Conservation (phyloP, 2,888 invertebrate genomes). For the Campoplex nolae region DNA sequence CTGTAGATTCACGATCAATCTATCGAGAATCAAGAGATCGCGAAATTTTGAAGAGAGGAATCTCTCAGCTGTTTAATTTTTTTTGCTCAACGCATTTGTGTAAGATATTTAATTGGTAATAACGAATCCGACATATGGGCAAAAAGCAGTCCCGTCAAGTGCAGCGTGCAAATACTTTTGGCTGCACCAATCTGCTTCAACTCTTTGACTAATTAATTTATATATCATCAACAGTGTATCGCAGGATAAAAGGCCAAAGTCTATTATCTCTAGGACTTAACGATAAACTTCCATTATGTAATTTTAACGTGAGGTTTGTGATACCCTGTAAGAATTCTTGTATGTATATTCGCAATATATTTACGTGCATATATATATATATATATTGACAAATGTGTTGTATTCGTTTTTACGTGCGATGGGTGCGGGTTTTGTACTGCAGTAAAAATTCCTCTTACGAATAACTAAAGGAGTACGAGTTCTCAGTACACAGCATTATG, state of each 20-base stretch:
- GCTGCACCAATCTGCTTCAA: background rate
- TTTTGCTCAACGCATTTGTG: background rate
- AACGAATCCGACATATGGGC: too few species aligned
- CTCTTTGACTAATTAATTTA: background rate
- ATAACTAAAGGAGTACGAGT: slow-evolving; percentile 8
- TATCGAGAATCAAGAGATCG: background rate
- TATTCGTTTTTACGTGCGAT: slow-evolving; percentile 45
- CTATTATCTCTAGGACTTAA: background rate
- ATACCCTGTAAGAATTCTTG: background rate
- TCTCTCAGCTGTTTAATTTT: background rate
- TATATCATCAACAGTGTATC: background rate
- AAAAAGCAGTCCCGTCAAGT: too few species aligned
- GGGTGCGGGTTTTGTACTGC: slow-evolving; percentile 27
- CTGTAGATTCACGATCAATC: background rate
- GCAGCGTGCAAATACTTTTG: too few species aligned
- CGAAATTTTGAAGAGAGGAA: background rate
- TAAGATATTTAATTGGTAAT: too few species aligned
- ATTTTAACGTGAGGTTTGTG: background rate
- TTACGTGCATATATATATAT: background rate
- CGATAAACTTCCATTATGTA: background rate
- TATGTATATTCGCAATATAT: background rate
- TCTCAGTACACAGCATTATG: slow-evolving; percentile 20
- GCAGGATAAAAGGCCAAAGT: background rate
- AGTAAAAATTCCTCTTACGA: slow-evolving; percentile 18
- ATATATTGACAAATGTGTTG: slow-evolving; percentile 24